Conservation (phyloP, 2,888 invertebrate genomes). For the Paralinhomoeus sp. region DNA sequence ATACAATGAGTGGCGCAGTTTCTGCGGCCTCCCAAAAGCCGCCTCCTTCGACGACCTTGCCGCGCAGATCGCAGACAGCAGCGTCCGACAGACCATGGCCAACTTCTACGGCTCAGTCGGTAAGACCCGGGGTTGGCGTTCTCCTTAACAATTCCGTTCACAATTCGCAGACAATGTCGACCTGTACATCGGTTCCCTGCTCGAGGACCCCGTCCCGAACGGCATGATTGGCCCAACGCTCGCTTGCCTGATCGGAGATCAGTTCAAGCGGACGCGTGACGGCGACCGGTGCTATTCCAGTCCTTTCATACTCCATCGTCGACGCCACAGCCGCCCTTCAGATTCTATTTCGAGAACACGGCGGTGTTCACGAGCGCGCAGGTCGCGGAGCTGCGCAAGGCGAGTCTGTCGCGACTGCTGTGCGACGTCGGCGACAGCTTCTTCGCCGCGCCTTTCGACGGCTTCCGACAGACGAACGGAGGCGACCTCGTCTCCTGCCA, state of each 20-base stretch:
- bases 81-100: too few relatives aligned
- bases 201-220: conserved; percentile 29
- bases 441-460: conserved; percentile 17
- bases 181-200: conserved; percentile 32
- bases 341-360: conserved; percentile 33
- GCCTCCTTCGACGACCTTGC: too few relatives aligned
- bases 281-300: too few relatives aligned
- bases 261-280: conserved; percentile 30
- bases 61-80: too few relatives aligned
- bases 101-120: too few relatives aligned
- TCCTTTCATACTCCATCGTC: too few relatives aligned
- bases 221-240: conserved; percentile 33
- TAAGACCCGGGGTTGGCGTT: too few relatives aligned
- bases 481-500: neutral
- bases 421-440: conserved; percentile 66
- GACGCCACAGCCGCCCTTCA: too few relatives aligned
- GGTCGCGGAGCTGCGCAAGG: conserved; percentile 55
- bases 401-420: conserved; percentile 55
- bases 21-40: too few relatives aligned
- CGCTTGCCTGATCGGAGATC: conserved; percentile 30
- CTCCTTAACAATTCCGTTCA: too few relatives aligned
- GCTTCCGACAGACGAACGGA: too few relatives aligned
- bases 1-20: too few relatives aligned
- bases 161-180: conserved; percentile 32
- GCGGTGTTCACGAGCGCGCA: conserved; percentile 34